phyloP scores from a whole-genome alignment of 2,797 vertebrate genomes.

The Petrocephalus schoutedeni region DNA sequence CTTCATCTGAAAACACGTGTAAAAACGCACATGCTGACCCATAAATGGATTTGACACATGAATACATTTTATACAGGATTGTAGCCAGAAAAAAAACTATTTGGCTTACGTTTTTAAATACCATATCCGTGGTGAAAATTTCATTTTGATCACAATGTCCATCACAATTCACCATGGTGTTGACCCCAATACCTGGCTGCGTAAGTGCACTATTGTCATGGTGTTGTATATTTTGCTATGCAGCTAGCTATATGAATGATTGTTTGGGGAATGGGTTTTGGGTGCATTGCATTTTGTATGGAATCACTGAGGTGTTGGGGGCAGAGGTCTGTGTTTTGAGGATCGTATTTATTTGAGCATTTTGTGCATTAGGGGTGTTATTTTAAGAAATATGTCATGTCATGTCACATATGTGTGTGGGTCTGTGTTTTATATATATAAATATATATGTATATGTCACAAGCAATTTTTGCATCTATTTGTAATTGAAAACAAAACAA shows the following conservation, averaged over 20 bases:
- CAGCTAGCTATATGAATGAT: not conserved
- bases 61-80: not conserved
- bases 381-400: not conserved
- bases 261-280: not conserved
- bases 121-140: not conserved
- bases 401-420: not conserved
- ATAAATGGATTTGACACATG: not conserved
- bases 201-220: not conserved
- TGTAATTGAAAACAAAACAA: not conserved
- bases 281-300: not conserved
- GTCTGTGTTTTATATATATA: not conserved
- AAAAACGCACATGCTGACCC: not conserved
- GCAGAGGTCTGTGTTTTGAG: not conserved
- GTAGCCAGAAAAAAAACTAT: no score
- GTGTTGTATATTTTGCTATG: not conserved
- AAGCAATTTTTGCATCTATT: not conserved
- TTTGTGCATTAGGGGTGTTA: not conserved
- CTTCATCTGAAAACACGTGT: not conserved
- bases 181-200: not conserved
- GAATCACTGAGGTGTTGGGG: not conserved
- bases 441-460: not conserved
- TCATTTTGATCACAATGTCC: not conserved
- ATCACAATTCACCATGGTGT: not conserved
- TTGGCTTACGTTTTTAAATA: not conserved
- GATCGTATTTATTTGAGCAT: not conserved